A percentile compares a stretch with the other conserved stretches of the same genome.
These are phyloP conservation scores for Xiphophorus birchmanni DNA, from an alignment of 2,797 vertebrate genomes.

Conservation along the genomic window DNA sequence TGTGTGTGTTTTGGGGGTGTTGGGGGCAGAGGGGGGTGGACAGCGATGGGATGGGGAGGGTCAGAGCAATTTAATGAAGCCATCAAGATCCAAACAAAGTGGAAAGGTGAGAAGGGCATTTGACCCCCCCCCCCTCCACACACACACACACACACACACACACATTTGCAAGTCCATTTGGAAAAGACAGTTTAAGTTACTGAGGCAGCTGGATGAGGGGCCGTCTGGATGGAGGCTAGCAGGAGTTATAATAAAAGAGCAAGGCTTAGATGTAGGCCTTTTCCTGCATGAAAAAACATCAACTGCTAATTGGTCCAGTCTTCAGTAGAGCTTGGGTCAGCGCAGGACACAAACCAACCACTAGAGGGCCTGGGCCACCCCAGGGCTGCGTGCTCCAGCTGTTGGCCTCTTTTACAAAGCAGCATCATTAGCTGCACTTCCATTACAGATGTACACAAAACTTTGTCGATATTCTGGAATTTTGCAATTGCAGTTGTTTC, in stretches of 20 bases:
- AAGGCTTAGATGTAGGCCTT: background rate
- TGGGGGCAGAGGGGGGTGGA: background rate
- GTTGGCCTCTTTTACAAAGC: background rate
- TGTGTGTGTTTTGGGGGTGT: constrained; percentile 29
- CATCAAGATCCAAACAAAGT: constrained; percentile 93
- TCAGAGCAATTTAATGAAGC: constrained; percentile 81
- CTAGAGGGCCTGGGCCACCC: background rate
- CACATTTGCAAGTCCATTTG: background rate
- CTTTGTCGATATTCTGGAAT: too few relatives aligned
- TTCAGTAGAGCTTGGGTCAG: constrained; percentile 18
- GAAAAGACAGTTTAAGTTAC: background rate
- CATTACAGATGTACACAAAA: too few relatives aligned
- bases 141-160: background rate
- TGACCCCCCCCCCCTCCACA: background rate
- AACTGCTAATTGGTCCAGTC: constrained; percentile 46
- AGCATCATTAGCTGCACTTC: background rate
- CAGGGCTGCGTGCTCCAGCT: background rate
- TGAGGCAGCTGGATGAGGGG: background rate
- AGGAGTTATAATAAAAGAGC: background rate
- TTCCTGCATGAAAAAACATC: constrained; percentile 31
- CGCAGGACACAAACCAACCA: background rate
- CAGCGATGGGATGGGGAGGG: background rate
- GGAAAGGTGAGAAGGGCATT: constrained; percentile 80
- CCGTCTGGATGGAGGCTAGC: background rate
- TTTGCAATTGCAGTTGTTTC: too few relatives aligned